Percentiles rank a stretch among this genome's conserved stretches.
phyloP scores from a whole-genome alignment of 92 coral and sea anemone species.

The Muricea muricata region DNA sequence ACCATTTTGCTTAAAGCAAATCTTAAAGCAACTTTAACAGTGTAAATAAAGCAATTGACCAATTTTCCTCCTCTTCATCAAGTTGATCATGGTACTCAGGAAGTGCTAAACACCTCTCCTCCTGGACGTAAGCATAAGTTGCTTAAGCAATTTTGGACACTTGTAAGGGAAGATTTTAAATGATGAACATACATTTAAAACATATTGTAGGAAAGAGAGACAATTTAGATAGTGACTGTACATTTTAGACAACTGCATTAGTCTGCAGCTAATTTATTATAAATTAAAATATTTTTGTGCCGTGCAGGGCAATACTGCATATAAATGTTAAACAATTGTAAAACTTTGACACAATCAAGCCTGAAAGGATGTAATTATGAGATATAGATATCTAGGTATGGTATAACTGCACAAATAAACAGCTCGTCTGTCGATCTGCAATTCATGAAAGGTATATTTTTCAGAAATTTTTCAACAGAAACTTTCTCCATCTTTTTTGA shows the following conservation, averaged over 20 bases:
- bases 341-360: background rate
- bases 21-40: background rate
- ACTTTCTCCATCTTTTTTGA: background rate
- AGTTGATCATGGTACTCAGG: too few species aligned
- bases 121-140: too few species aligned
- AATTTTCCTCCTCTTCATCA: too few species aligned
- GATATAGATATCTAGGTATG: too few species aligned
- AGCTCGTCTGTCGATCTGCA: background rate
- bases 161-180: background rate
- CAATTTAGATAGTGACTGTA: background rate
- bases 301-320: slow-evolving; percentile 14
- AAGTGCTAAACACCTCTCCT: too few species aligned
- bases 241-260: background rate
- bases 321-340: background rate
- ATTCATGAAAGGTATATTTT: background rate
- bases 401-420: background rate
- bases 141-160: too few species aligned
- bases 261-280: slow-evolving; percentile 10
- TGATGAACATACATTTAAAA: background rate
- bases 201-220: background rate
- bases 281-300: background rate
- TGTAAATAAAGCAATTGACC: background rate
- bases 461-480: background rate
- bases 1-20: too few species aligned
- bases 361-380: too few species aligned